Evolutionary conservation across 1,140 invertebrate species (phyloP), one percentile per base, ranked within the genome.

Genomic region (Globodera ellingtonae): DNA sequence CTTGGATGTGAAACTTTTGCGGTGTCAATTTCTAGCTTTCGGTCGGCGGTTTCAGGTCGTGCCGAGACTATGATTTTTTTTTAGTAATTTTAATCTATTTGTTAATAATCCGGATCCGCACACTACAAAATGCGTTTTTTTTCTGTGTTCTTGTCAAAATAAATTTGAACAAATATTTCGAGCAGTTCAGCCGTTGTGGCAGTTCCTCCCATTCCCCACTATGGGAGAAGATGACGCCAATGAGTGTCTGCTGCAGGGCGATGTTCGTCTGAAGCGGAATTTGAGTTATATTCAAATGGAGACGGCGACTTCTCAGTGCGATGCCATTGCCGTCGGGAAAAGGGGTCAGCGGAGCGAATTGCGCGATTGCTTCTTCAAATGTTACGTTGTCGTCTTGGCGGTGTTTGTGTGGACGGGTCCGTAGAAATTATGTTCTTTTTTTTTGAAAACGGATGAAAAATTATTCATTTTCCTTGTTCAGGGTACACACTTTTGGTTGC

Each of bases 351-450:
- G 67, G 46, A 10, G 24, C 35, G 67, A 70, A 13, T 6, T 70
- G 67, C 24, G 46, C 24, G 67, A 70, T 70, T 35, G 10, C 24
- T 44, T 77, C 21, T 77, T 77, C 48, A 77, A 77, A 47, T 66
- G 47, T 8, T 77, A 77, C 69, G 75, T 77, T 15, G 13, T 77
- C 48, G n/a, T 62, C 48, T 44, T 77, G 24, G n/a, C 75, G 35
- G 65, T 77, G 35, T 15, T 77, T 77, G 62, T 77, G 50, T 77
- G 75, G 75, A 77, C 75, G n/a, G 75, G 75, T 62, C 15, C 56
- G 56, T 62, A 10, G 35, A 35, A 35, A 35, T 35, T 35, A 35
- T 35, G 35, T 35, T 35, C 3, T 35, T 35, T 35, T 35, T 35
- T 35, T 35, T 35, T 35, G 9, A 52, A 52, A 10, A 15, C 7